phyloP scores from a whole-genome alignment of 2,888 invertebrate genomes.

The Microchrysa polita region DNA sequence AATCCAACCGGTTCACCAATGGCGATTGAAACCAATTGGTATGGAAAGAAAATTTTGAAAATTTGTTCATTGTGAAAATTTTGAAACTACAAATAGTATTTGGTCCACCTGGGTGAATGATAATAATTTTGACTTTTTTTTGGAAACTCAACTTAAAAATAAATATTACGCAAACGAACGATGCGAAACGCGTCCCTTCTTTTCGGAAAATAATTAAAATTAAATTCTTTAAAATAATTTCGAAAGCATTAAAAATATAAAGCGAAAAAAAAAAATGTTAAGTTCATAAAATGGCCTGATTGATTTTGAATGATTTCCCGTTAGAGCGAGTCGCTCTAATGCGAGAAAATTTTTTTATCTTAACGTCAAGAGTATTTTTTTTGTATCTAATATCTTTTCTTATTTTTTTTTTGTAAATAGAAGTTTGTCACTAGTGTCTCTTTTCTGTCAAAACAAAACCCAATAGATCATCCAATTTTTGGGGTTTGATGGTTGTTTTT shows the following conservation, averaged over 20 bases:
- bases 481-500: neutral
- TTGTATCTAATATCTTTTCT: constrained; percentile 43
- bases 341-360: constrained; percentile 9
- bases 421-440: constrained; percentile 65
- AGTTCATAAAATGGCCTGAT: constrained; percentile 52
- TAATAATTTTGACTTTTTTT: too few relatives aligned
- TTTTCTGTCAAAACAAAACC: constrained; percentile 54
- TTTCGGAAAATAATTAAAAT: constrained; percentile 48
- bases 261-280: constrained; percentile 29
- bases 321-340: constrained; percentile 31
- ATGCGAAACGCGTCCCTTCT: too few relatives aligned
- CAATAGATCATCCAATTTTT: constrained; percentile 46
- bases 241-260: neutral
- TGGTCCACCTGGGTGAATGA: constrained; percentile 51
- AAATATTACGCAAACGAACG: too few relatives aligned
- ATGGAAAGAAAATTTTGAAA: constrained; percentile 43
- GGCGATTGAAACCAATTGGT: constrained; percentile 56
- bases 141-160: constrained; percentile 40
- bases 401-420: constrained; percentile 49
- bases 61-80: constrained; percentile 19
- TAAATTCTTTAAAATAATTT: constrained; percentile 19
- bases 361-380: neutral
- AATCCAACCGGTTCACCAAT: constrained; percentile 57
- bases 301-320: constrained; percentile 52
- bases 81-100: constrained; percentile 28